These are phyloP conservation scores for Neolamprologus caudopunctatus DNA, from an alignment of 2,113 vertebrate species.

Conservation along the genomic window DNA sequence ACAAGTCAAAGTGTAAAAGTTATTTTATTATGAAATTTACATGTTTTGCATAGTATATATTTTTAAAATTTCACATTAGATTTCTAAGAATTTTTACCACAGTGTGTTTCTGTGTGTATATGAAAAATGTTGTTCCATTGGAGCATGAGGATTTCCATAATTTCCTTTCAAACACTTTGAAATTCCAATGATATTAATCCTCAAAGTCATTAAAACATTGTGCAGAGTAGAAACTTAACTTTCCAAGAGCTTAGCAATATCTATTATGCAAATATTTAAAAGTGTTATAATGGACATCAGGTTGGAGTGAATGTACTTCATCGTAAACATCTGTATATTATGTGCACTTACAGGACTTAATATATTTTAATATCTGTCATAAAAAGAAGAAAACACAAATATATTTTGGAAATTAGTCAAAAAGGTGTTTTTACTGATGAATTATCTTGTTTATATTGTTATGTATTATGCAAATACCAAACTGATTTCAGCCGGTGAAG, in stretches of 20 bases:
- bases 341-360: background rate
- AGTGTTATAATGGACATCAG: background rate
- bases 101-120: background rate
- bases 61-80: background rate
- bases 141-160: slow-evolving; percentile 29
- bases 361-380: background rate
- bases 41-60: background rate
- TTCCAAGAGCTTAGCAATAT: slow-evolving; percentile 29
- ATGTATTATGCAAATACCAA: background rate
- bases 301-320: background rate
- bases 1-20: background rate
- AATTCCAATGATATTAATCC: slow-evolving; percentile 49
- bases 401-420: background rate
- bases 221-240: slow-evolving; percentile 20
- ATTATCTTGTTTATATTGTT: background rate
- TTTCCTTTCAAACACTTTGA: slow-evolving; percentile 26
- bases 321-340: background rate
- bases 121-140: background rate
- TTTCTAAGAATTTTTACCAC: background rate
- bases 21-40: background rate
- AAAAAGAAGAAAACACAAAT: background rate
- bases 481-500: background rate
- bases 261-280: background rate
- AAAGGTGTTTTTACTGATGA: background rate
- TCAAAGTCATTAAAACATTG: slow-evolving; percentile 51